Conservation (phyloP, 2,888 invertebrate species). For the Andrena fulva region DNA sequence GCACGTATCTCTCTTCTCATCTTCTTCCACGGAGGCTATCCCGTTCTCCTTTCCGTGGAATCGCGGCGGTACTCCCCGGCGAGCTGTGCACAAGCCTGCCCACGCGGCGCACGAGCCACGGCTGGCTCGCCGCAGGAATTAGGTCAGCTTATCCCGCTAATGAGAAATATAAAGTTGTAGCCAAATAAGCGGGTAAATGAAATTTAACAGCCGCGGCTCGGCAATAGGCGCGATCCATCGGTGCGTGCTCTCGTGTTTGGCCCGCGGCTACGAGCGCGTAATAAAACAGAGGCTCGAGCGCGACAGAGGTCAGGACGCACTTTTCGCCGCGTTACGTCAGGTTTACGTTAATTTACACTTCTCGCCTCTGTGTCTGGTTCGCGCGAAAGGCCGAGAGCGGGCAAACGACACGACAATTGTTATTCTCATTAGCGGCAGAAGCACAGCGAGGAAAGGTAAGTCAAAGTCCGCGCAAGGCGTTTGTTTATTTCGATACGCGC, state of each 20-base stretch:
- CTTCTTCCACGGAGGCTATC: conserved; percentile 3
- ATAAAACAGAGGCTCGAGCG: conserved; percentile 72
- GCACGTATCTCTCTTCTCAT: not conserved
- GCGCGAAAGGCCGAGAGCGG: conserved; percentile 23
- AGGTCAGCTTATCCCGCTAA: conserved; percentile 82
- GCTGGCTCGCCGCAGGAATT: conserved; percentile 66
- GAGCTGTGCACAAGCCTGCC: not conserved
- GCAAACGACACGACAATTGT: conserved; percentile 42
- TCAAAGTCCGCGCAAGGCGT: conserved; percentile 29
- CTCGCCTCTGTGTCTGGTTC: conserved; percentile 57
- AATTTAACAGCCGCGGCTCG: conserved; percentile 76
- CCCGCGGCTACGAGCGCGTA: conserved; percentile 74
- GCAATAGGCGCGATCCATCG: conserved; percentile 80
- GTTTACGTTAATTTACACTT: conserved; percentile 71
- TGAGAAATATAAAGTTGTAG: conserved; percentile 82
- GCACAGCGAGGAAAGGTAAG: conserved; percentile 12
- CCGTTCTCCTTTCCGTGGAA: not conserved
- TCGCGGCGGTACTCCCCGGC: conserved; percentile 11
- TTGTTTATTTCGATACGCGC: conserved; percentile 29
- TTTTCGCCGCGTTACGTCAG: conserved; percentile 39
- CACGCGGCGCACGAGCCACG: conserved; percentile 2
- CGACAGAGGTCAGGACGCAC: conserved; percentile 37
- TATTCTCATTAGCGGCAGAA: conserved; percentile 41
- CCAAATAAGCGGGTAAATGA: conserved; percentile 80
- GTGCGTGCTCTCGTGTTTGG: conserved; percentile 79